Conservation (phyloP, 2,888 invertebrate genomes). For the Dasysyrphus tricinctus region DNA sequence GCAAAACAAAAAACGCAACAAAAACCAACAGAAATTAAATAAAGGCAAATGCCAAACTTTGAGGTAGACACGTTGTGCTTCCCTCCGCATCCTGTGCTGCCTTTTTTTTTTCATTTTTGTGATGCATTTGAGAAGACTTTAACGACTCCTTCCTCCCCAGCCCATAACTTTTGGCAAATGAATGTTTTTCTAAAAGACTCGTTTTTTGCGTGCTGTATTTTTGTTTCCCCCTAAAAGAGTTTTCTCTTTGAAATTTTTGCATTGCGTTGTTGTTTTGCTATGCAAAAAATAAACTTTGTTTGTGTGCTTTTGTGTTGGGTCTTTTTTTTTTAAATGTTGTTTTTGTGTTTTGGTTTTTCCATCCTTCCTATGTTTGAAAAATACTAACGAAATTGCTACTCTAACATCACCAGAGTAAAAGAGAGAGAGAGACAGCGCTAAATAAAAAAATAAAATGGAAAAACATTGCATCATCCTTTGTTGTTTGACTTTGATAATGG, state of each 20-base stretch:
- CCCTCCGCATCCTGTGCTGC: conserved; percentile 48
- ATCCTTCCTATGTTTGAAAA: conserved; percentile 10
- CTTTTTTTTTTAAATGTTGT: conserved; percentile 14
- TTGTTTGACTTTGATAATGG: conserved; percentile 68
- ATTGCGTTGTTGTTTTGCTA: conserved; percentile 51
- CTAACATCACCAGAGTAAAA: conserved; percentile 37
- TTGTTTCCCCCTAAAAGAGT: conserved; percentile 14
- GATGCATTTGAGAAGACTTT: conserved; percentile 60
- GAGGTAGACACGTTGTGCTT: conserved; percentile 70
- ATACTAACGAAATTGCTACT: conserved; percentile 60
- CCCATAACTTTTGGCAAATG: conserved; percentile 13
- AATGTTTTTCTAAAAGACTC: conserved; percentile 41
- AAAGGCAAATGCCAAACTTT: conserved; percentile 73
- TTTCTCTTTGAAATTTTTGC: conserved; percentile 55
- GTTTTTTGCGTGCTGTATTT: conserved; percentile 36
- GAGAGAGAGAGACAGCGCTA: background rate
- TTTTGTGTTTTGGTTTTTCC: conserved; percentile 20
- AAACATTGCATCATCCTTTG: conserved; percentile 62
- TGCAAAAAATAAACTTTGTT: conserved; percentile 39
- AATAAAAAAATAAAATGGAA: conserved; percentile 15
- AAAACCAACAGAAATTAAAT: conserved; percentile 73
- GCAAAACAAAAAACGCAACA: conserved; percentile 70
- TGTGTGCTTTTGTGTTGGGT: conserved; percentile 44
- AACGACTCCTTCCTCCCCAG: background rate
- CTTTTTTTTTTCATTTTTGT: background rate